Percentiles rank a stretch among this genome's conserved stretches.
phyloP scores from a whole-genome alignment of 1,140 invertebrate species.

The Lycorma delicatula region DNA sequence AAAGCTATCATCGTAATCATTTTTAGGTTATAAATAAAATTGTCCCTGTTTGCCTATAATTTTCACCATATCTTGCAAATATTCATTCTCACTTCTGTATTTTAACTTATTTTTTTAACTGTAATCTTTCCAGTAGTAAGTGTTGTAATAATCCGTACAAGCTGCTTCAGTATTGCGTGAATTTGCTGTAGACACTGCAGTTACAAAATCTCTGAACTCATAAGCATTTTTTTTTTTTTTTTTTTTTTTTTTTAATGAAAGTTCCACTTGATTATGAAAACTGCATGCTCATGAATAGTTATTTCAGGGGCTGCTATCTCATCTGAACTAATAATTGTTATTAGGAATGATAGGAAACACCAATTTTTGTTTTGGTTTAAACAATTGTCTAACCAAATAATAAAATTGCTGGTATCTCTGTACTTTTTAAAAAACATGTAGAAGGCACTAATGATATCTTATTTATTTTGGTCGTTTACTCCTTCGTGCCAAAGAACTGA shows the following conservation, averaged over 20 bases:
- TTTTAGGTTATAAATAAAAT: too few relatives aligned
- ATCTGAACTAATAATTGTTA: constrained; percentile 17
- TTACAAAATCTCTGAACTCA: constrained; percentile 10
- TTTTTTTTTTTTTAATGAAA: constrained; percentile 6
- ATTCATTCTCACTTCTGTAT: too few relatives aligned
- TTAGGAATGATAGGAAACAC: constrained; percentile 14
- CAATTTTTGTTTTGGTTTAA: constrained; percentile 24
- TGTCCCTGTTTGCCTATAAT: too few relatives aligned
- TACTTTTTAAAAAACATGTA: constrained; percentile 12
- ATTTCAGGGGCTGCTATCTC: constrained; percentile 26
- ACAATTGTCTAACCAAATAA: constrained; percentile 29
- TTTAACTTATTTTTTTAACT: too few relatives aligned
- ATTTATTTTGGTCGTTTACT: constrained; percentile 25
- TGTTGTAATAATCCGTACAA: too few relatives aligned
- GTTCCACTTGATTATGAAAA: constrained; percentile 31
- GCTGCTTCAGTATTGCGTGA: too few relatives aligned
- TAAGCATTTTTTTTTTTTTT: too few relatives aligned
- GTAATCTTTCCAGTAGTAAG: too few relatives aligned
- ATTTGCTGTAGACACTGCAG: too few relatives aligned
- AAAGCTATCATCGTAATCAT: too few relatives aligned
- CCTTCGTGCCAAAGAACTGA: constrained; percentile 13
- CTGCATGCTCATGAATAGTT: constrained; percentile 25
- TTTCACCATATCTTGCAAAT: too few relatives aligned
- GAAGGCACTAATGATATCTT: constrained; percentile 23
- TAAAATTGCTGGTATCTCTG: constrained; percentile 13